Evolutionary conservation across 2,888 invertebrate genomes (phyloP), one percentile per base, ranked within the genome.

Genomic region (Troides oblongomaculatus): DNA sequence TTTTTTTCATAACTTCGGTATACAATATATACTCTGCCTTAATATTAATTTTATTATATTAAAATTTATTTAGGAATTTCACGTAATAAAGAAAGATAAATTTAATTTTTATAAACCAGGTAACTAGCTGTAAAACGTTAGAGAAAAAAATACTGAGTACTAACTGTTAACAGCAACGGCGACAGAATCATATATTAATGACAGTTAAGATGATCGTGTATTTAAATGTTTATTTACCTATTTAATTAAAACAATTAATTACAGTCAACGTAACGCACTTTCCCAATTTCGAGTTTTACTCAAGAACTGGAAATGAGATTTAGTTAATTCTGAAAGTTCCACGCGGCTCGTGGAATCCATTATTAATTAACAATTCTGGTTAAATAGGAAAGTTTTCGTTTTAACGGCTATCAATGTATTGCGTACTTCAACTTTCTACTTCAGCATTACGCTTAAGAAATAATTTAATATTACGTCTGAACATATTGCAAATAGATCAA

Each of bases 291-390:
- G 43, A 69, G 62, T 62, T 62, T 59, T 62, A 65, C 30, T 21
- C 62, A 57, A 39, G 57, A 66, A 58, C 57, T 69, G 58, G 58
- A 62, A 66, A 53, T 39, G 39, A 43, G 46, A 69, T 66, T 66
- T 36, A 10, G 50, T 62, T 62, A 66, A 66, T 21, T 50, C 58
- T 62, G 18, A 50, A 69, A 69, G 57, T 69, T 64, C 21, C 56
- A 62, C 58, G 62, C 36, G 10, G 23, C 36, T 57, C 57, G 14
- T 56, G 8, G 43, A 39, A 66, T 65, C 62, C 62, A 23, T 69
- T 62, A 62, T 62, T 50, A 65, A 69, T 66, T 69, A 50, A 30
- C 65, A 46, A 62, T 62, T n/a, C 30, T 10, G 62, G 21, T 62
- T 50, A 23, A 53, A 69, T 46, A 43, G 58, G 46, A 64, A 64